These are phyloP conservation scores for Boloria euphrosyne DNA, from an alignment of 2,888 invertebrate genomes.

Conservation along the genomic window DNA sequence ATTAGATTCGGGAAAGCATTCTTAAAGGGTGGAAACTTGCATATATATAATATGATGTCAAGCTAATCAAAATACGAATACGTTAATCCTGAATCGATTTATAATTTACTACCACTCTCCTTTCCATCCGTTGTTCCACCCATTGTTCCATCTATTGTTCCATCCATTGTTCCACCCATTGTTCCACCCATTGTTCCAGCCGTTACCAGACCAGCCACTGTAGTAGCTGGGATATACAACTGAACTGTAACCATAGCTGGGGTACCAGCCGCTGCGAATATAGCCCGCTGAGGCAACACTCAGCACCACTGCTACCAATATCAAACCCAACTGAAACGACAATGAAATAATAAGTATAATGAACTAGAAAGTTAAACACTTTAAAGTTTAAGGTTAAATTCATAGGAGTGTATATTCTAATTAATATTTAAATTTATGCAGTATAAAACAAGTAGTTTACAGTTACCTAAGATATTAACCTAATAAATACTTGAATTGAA, in stretches of 20 bases:
- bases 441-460: too few species aligned
- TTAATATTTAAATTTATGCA: too few species aligned
- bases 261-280: slow-evolving; percentile 42
- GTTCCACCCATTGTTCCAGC: slow-evolving; percentile 43
- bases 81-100: background rate
- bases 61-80: background rate
- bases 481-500: too few species aligned
- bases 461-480: too few species aligned
- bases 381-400: too few species aligned
- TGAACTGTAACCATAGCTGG: slow-evolving; percentile 29
- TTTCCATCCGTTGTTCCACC: slow-evolving; percentile 43
- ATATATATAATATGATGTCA: background rate
- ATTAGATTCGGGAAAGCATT: background rate
- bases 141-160: slow-evolving; percentile 43
- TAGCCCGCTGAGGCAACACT: slow-evolving; percentile 54
- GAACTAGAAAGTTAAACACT: too few species aligned
- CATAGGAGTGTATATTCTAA: too few species aligned
- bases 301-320: slow-evolving; percentile 46
- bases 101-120: slow-evolving; percentile 33
- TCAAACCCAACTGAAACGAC: slow-evolving; percentile 46
- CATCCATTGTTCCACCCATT: slow-evolving; percentile 34
- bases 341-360: slow-evolving; percentile 17
- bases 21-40: too few species aligned
- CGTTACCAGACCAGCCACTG: slow-evolving; percentile 40
- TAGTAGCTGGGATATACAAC: slow-evolving; percentile 43